phyloP scores from a whole-genome alignment of 2,113 vertebrate species.

The Vidua macroura region DNA sequence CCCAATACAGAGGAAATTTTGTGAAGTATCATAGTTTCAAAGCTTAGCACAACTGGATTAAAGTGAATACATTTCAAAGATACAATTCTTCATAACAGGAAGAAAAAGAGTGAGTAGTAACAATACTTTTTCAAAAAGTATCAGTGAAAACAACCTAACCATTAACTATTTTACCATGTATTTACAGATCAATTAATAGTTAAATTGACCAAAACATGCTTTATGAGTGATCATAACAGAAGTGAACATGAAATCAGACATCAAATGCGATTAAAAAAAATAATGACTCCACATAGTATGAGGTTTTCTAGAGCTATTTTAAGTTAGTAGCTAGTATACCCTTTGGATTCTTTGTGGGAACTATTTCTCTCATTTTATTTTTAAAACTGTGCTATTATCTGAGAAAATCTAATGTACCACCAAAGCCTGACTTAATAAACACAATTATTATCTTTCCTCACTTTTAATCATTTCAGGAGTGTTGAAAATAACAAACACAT shows the following conservation, averaged over 20 bases:
- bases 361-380: neutral
- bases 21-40: neutral
- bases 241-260: neutral
- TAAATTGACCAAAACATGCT: neutral
- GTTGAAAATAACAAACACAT: neutral
- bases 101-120: neutral
- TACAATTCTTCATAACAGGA: neutral
- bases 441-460: neutral
- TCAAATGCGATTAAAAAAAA: neutral
- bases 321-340: neutral
- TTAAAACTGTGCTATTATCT: slow-evolving; percentile 4
- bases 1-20: neutral
- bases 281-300: neutral
- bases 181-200: neutral
- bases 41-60: neutral
- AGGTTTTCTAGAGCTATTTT: neutral
- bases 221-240: neutral
- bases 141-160: neutral
- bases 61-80: neutral
- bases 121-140: neutral
- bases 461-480: neutral
- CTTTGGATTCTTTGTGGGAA: neutral
- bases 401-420: neutral
- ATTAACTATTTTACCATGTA: neutral
- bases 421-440: slow-evolving; percentile 1